Base-by-base conservation (phyloP, 2,888 invertebrate genomes). In the Acrobasis repandana region DNA sequence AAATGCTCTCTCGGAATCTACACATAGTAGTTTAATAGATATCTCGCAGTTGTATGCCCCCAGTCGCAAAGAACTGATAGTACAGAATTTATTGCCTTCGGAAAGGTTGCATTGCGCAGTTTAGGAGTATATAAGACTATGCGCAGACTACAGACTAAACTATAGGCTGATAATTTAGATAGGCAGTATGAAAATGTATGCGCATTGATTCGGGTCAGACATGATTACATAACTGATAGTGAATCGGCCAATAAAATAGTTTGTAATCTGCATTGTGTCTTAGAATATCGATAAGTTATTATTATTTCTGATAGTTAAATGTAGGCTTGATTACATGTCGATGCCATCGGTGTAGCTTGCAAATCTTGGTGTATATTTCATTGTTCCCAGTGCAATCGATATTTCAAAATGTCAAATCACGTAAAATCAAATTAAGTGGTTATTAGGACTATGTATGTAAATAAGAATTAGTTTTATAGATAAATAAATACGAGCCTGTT, bases 71-170 rank as follows among this genome's bases (percentile, higher is more conserved):
- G 36, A 38, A 54, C 38, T 38, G 54, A 54, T 34, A n/a, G 16
- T 54, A 38, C 48, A 48, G 47, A 58, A 58, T 58, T 48, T 58
- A 48, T 48, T 57, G 20, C 28, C 43, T 14, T 38, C 15, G 28
- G 20, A 18, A 56, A 1, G 2, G 34, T 33, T 16, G 18, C 16
- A n/a, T 28, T 28, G n/a, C 20, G 50, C 50, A 28, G 49, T 20
- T 49, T 10, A 2, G 18, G 28, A 10, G 20, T 18, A 33, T 18
- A n/a, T 28, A 28, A 28, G 28, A 28, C 28, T 28, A n/a, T n/a
- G 28, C 28, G 28, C 28, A 28, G 28, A 28, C 28, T 28, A 28
- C 28, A 28, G 28, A 6, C 28, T 28, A 28, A 28, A 28, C 6
- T 28, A 20, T 20, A 20, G 28, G 28, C 28, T 28, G 28, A 28